Conservation (phyloP, 2,888 invertebrate genomes). For the Sympetrum striolatum region DNA sequence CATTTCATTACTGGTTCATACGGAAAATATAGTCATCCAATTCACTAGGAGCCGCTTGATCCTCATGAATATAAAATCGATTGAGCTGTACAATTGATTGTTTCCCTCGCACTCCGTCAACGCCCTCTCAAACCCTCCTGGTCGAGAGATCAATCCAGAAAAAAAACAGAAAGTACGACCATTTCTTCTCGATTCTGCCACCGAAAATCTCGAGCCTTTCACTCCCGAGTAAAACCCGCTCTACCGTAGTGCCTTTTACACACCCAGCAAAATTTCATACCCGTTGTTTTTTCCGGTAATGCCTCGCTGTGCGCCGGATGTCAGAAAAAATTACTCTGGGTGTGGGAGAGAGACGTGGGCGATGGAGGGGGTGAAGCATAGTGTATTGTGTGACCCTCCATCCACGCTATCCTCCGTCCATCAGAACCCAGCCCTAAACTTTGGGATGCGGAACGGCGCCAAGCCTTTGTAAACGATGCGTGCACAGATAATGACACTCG, state of each 20-base stretch:
- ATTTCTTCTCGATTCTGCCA: no score
- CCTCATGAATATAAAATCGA: no score
- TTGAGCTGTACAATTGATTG: no score
- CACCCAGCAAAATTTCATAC: background rate
- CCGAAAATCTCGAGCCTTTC: background rate
- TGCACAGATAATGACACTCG: background rate
- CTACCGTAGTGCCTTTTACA: background rate
- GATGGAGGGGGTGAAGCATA: background rate
- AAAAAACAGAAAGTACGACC: no score
- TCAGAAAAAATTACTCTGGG: background rate
- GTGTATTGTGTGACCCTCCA: background rate
- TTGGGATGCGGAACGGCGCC: background rate
- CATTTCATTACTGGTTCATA: no score
- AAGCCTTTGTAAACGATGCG: background rate
- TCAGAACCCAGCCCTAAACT: background rate
- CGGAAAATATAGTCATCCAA: no score
- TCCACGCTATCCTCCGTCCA: slow-evolving; percentile 5
- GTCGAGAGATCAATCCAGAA: no score
- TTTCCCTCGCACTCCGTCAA: no score
- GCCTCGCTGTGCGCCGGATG: background rate
- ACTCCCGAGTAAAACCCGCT: background rate
- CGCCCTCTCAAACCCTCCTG: no score
- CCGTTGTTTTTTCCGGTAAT: background rate
- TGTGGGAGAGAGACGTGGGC: background rate
- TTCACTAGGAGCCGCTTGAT: no score